Conservation (phyloP, 2,113 vertebrate species). For the Hyperopisus bebe region DNA sequence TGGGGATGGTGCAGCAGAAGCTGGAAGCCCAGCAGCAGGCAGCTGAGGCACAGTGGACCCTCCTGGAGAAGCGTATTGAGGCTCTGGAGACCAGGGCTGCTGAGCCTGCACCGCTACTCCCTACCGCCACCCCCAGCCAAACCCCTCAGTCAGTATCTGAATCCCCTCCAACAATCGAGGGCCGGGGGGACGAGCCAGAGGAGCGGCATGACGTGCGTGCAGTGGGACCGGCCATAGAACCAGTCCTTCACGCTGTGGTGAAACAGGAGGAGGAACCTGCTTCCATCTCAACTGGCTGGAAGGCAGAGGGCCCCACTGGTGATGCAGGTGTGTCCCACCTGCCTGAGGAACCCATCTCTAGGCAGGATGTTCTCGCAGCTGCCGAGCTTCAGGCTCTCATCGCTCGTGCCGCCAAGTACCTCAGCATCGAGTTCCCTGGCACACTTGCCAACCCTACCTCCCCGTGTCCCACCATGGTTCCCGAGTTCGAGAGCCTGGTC, state of each 20-base stretch:
- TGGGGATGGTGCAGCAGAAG: conserved; percentile 38
- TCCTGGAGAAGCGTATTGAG: conserved; percentile 35
- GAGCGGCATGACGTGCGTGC: conserved; percentile 4
- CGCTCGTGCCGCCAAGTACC: conserved; percentile 31
- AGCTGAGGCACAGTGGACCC: conserved; percentile 34
- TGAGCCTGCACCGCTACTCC: not conserved
- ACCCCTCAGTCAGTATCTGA: not conserved
- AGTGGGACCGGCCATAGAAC: not conserved
- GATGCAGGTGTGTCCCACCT: conserved; percentile 5
- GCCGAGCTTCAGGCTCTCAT: conserved; percentile 35
- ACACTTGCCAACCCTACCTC: not conserved
- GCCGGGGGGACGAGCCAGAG: not conserved
- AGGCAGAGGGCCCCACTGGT: not conserved
- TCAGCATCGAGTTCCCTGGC: conserved; percentile 30
- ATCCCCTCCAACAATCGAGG: conserved; percentile 11
- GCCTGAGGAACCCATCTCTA: conserved; percentile 6
- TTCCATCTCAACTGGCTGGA: conserved; percentile 11
- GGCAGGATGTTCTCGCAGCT: conserved; percentile 30
- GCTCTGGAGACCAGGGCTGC: conserved; percentile 31
- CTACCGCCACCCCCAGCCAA: not conserved
- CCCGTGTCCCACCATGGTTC: conserved; percentile 31
- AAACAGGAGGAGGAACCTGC: conserved; percentile 34
- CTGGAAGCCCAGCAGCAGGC: conserved; percentile 36
- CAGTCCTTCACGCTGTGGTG: conserved; percentile 5
- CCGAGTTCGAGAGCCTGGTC: conserved; percentile 38